Percentiles rank a stretch among this genome's conserved stretches.
These are phyloP conservation scores for Cassiopea andromeda DNA, from an alignment of 30 jellyfish, hydroid and myxozoan genomes.

Conservation along the genomic window DNA sequence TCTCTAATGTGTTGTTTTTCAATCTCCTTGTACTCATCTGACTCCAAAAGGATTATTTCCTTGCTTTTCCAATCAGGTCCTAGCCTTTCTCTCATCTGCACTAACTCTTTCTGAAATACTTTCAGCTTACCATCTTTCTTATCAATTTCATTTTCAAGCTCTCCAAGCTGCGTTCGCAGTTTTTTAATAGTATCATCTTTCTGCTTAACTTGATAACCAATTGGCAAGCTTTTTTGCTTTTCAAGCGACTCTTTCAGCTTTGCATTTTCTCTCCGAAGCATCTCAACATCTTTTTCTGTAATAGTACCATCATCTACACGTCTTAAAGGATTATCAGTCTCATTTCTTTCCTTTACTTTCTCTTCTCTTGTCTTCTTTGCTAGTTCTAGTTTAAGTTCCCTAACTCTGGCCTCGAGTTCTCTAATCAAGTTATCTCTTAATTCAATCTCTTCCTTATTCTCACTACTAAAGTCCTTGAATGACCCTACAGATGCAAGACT, in stretches of 20 bases:
- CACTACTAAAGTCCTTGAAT: constrained; percentile 24
- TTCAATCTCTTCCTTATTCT: constrained; percentile 55
- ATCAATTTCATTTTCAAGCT: constrained; percentile 17
- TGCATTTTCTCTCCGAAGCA: constrained; percentile 17
- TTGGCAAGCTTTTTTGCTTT: constrained; percentile 47
- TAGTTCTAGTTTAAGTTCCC: constrained; percentile 38
- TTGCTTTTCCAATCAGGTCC: constrained; percentile 30
- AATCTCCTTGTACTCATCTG: neutral
- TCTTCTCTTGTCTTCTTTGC: constrained; percentile 51
- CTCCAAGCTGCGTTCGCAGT: constrained; percentile 21
- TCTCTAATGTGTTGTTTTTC: constrained; percentile 29
- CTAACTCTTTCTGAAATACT: constrained; percentile 18
- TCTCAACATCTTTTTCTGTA: neutral
- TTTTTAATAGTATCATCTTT: constrained; percentile 5
- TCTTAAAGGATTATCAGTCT: constrained; percentile 16
- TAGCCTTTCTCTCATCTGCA: constrained; percentile 4
- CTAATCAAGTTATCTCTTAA: constrained; percentile 58
- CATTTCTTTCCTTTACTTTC: neutral
- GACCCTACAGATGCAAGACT: constrained; percentile 51
- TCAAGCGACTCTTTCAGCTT: constrained; percentile 11
- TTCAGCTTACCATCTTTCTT: constrained; percentile 6
- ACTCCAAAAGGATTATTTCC: constrained; percentile 25
- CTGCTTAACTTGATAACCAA: constrained; percentile 17
- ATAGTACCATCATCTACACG: constrained; percentile 13
- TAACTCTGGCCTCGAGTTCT: constrained; percentile 69